Evolutionary conservation across 1,140 invertebrate genomes (phyloP).

Genomic region (Procambarus clarkii): DNA sequence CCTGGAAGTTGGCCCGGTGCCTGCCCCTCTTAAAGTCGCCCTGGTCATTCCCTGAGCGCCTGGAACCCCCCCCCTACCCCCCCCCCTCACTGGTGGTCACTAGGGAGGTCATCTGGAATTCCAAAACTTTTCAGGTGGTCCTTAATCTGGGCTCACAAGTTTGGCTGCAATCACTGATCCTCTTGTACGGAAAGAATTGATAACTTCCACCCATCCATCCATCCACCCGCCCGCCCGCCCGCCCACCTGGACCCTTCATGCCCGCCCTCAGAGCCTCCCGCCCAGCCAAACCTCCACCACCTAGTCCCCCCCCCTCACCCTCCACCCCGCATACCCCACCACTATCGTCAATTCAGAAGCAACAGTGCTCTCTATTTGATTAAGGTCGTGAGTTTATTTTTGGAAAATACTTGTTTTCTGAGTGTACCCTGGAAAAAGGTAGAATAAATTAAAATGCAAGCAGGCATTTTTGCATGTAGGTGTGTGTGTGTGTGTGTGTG

Average conservation of each 20-base stretch:
- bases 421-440: too few species aligned
- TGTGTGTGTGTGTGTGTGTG: too few species aligned
- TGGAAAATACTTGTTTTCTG: too few species aligned
- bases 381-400: too few species aligned
- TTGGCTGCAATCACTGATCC: background rate
- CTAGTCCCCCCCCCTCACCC: background rate
- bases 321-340: background rate
- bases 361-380: background rate
- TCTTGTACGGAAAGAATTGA: background rate
- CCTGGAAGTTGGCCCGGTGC: conserved; percentile 7
- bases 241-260: background rate
- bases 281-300: background rate
- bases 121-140: background rate
- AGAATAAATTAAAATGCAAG: too few species aligned
- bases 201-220: background rate
- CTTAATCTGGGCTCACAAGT: background rate
- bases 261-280: background rate
- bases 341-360: background rate
- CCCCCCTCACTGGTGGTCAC: background rate
- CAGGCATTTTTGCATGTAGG: too few species aligned
- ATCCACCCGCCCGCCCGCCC: background rate
- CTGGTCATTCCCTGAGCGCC: background rate
- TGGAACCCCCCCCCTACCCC: background rate
- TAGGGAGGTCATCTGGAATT: background rate
- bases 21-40: background rate